Evolutionary conservation across 2,113 vertebrate species (phyloP).

Genomic region (Hippocampus barbouri): DNA sequence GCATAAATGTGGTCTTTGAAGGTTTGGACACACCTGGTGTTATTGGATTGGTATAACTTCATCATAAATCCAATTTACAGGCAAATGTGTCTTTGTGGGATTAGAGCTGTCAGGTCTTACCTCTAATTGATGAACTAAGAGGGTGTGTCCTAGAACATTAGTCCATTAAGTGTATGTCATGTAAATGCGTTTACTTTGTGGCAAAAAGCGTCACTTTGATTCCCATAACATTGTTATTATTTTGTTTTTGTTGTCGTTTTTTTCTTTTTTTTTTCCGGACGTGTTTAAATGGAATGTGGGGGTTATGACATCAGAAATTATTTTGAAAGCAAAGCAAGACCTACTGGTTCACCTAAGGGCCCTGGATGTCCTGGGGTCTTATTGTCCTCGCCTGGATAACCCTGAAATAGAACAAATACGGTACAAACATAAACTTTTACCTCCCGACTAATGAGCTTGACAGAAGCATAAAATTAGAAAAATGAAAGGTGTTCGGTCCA

Average conservation of each 20-base stretch:
- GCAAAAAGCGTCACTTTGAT: neutral
- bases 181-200: neutral
- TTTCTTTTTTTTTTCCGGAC: neutral
- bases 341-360: constrained; percentile 99
- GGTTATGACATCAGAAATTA: constrained; percentile 38
- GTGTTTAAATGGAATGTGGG: constrained; percentile 3
- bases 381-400: constrained; percentile 89
- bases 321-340: constrained; percentile 84
- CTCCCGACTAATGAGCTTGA: neutral
- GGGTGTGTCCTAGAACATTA: too few relatives aligned
- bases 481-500: neutral
- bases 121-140: too few relatives aligned
- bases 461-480: neutral
- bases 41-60: too few relatives aligned
- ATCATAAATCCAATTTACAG: too few relatives aligned
- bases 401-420: constrained; percentile 71
- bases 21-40: too few relatives aligned
- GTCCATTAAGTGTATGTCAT: too few relatives aligned
- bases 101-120: too few relatives aligned
- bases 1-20: too few relatives aligned
- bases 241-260: neutral
- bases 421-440: constrained; percentile 15
- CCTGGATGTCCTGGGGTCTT: constrained; percentile 83
- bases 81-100: too few relatives aligned
- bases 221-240: neutral